Evolutionary conservation across 2,888 invertebrate genomes (phyloP), one percentile per base, ranked within the genome.

Genomic region (Salticus scenicus): DNA sequence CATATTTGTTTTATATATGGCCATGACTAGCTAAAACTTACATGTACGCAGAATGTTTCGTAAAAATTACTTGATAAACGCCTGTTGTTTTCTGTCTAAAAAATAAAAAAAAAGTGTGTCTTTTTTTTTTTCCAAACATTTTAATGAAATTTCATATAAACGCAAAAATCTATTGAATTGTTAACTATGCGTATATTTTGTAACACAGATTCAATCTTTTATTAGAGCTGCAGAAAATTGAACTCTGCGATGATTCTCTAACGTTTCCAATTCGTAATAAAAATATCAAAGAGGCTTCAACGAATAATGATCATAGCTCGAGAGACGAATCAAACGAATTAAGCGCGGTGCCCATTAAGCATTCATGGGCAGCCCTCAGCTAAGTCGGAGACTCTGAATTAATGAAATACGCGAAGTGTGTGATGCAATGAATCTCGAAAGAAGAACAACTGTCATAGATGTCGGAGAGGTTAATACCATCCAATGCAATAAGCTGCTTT

Each of bases 341-440:
- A 82, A 63, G 47, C 63, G 64, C 63, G n/a, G 70, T 30, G 57
- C 67, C 72, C 72, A 84, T 84, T 84, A 84, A 84, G 83, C 83
- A 84, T 84, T 84, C 76, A 84, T 84, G 73, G 83, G 77, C 66
- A 84, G 83, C 77, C 72, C 37, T 42, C 31, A 73, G 83, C 83
- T 73, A 73, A 77, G 77, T 73, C 82, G 71, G 69, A 66, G 33
- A 24, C 51, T 69, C 69, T 74, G 81, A 74, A 81, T 81, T 81
- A 81, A 81, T 81, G 81, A 81, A 81, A 66, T 57, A 31, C 28
- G 51, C 47, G 74, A 72, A 73, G 72, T 72, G 79, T 64, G 72
- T 20, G 66, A 71, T 42, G 64, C 75, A 75, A 78, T 72, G 66
- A 72, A 66, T 57, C 63, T 33, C 31, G 73, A 80, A 80, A 81